phyloP scores from a whole-genome alignment of 2,888 invertebrate genomes.

The Subacronicta megacephala region DNA sequence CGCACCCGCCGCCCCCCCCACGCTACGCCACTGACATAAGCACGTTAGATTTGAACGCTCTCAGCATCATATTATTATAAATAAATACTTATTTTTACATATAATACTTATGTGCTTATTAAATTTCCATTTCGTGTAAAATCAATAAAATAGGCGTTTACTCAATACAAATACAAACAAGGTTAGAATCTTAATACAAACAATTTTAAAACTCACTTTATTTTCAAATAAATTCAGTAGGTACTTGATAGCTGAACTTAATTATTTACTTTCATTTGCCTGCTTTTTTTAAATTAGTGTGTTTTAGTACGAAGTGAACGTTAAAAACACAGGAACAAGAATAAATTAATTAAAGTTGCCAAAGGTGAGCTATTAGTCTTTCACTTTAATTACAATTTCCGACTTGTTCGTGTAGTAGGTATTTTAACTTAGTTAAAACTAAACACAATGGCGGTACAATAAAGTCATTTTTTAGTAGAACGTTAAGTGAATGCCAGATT shows the following conservation, averaged over 20 bases:
- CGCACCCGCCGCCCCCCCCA: no score
- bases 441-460: slow-evolving; percentile 9
- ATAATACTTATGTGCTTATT: no score
- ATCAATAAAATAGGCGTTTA: no score
- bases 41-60: no score
- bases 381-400: slow-evolving; percentile 56
- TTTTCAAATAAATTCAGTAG: slow-evolving; percentile 19
- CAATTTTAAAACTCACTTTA: background rate
- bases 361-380: slow-evolving; percentile 46
- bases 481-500: no score
- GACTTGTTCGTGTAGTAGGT: slow-evolving; percentile 52
- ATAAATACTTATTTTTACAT: no score
- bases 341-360: slow-evolving; percentile 41
- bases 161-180: no score
- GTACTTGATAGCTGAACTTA: slow-evolving; percentile 11
- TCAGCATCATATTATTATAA: no score
- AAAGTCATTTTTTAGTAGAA: background rate
- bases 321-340: slow-evolving; percentile 32
- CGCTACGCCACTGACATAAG: no score
- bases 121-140: no score
- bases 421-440: slow-evolving; percentile 17
- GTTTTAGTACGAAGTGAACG: slow-evolving; percentile 35
- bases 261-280: slow-evolving; percentile 34
- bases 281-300: slow-evolving; percentile 36
- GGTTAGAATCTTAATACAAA: no score